Percentiles rank a stretch among this genome's conserved stretches.
Evolutionary conservation across 2,888 invertebrate genomes (phyloP).

Genomic region (Oegoconia quadripuncta): DNA sequence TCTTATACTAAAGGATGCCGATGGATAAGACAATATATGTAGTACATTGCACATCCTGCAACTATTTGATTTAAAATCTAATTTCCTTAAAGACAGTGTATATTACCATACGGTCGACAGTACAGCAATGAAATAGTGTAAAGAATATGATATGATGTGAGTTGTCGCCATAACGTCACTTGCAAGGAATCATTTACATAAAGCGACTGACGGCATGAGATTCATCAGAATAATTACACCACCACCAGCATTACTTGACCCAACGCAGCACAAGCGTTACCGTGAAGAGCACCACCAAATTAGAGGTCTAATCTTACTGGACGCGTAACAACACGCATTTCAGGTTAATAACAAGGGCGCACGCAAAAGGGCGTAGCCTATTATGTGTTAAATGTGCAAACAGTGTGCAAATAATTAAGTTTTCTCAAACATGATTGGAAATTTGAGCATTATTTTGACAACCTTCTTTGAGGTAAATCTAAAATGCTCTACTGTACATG

Average conservation of each 20-base stretch:
- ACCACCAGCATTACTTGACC: slow-evolving; percentile 23
- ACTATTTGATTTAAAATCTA: no score
- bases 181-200: slow-evolving; percentile 33
- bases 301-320: slow-evolving; percentile 31
- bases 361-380: slow-evolving; percentile 40
- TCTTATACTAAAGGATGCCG: no score
- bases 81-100: no score
- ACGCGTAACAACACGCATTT: slow-evolving; percentile 32
- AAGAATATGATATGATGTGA: slow-evolving; percentile 16
- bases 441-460: no score
- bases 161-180: slow-evolving; percentile 23
- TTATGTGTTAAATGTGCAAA: slow-evolving; percentile 38
- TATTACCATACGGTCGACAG: no score
- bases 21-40: no score
- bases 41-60: no score
- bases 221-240: slow-evolving; percentile 35
- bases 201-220: slow-evolving; percentile 28
- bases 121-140: slow-evolving; percentile 4
- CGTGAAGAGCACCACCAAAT: slow-evolving; percentile 17
- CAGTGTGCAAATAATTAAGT: slow-evolving; percentile 35
- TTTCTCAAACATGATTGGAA: no score
- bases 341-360: slow-evolving; percentile 37
- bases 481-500: no score
- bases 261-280: slow-evolving; percentile 5
- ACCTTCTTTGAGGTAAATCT: no score